Conservation (phyloP, 2,113 vertebrate species). For the Spea multiplicata region DNA sequence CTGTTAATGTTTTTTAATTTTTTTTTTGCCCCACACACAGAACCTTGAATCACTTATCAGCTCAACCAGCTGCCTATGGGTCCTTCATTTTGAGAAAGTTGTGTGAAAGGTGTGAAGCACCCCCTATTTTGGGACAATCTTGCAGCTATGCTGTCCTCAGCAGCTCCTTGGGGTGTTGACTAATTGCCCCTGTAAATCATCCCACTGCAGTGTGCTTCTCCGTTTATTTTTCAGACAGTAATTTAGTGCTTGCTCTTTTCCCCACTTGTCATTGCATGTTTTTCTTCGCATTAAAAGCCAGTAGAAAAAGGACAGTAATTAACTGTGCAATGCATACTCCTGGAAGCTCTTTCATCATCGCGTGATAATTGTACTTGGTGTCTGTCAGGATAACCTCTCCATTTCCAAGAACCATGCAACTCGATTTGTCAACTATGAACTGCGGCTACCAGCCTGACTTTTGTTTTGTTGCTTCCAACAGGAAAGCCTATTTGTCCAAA, state of each 20-base stretch:
- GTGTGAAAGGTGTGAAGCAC: conserved; percentile 58
- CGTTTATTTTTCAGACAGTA: conserved; percentile 99
- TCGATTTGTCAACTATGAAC: conserved; percentile 88
- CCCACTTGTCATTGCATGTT: conserved; percentile 99
- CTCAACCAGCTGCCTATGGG: background rate
- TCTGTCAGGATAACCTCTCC: conserved; percentile 94
- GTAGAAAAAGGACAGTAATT: conserved; percentile 99
- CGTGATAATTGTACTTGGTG: conserved; percentile 98
- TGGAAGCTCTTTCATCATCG: conserved; percentile 96
- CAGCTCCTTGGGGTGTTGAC: conserved; percentile 89
- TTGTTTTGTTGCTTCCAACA: conserved; percentile 57
- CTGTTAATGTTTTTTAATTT: too few relatives aligned
- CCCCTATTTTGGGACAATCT: conserved; percentile 62
- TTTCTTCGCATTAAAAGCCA: conserved; percentile 98
- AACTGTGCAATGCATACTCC: conserved; percentile 84
- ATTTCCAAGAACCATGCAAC: conserved; percentile 69
- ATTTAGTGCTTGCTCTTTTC: conserved; percentile 99
- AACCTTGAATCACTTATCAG: background rate
- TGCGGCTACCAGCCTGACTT: conserved; percentile 57
- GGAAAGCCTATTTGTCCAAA: conserved; percentile 76
- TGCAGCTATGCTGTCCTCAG: conserved; percentile 80
- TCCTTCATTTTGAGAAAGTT: conserved; percentile 59
- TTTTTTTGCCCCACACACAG: background rate
- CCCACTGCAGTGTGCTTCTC: conserved; percentile 75
- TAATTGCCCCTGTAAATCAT: conserved; percentile 99